Percentiles rank a stretch among this genome's conserved stretches.
These are phyloP conservation scores for Odontomyia ornata DNA, from an alignment of 2,888 invertebrate genomes.

Conservation along the genomic window DNA sequence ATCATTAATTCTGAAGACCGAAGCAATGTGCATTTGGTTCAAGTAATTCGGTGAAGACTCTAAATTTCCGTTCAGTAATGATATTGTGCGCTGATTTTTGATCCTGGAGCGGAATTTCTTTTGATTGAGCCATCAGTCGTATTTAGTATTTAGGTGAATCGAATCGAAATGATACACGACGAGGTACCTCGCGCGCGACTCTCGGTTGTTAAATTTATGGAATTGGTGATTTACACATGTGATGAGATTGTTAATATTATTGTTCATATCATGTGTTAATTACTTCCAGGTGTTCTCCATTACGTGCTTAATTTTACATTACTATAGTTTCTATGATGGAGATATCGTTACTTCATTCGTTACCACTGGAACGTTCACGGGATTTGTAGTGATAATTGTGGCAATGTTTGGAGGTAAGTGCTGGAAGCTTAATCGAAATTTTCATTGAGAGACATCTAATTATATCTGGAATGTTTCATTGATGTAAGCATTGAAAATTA, in stretches of 20 bases:
- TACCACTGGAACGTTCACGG: conserved; percentile 77
- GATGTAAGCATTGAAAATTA: not conserved
- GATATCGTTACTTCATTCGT: conserved; percentile 70
- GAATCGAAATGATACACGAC: conserved; percentile 38
- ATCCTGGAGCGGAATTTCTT: not conserved
- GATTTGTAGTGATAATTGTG: conserved; percentile 76
- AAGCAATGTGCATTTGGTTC: not conserved
- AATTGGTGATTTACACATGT: conserved; percentile 58
- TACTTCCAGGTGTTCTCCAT: conserved; percentile 72
- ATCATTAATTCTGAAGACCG: not conserved
- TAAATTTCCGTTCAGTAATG: not conserved
- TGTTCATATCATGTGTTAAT: no score
- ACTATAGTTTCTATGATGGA: conserved; percentile 71
- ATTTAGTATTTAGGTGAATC: no score
- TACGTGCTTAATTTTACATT: conserved; percentile 76
- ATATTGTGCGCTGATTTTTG: not conserved
- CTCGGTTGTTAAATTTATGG: conserved; percentile 63
- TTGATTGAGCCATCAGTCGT: no score
- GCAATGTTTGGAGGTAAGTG: conserved; percentile 74
- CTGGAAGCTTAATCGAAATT: not conserved
- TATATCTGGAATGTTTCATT: no score
- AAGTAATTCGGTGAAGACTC: not conserved
- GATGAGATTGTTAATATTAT: not conserved
- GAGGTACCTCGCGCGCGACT: conserved; percentile 54
- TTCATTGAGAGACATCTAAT: not conserved